These are phyloP conservation scores for Rhinella marina DNA, from an alignment of 2,797 vertebrate genomes.

Conservation along the genomic window DNA sequence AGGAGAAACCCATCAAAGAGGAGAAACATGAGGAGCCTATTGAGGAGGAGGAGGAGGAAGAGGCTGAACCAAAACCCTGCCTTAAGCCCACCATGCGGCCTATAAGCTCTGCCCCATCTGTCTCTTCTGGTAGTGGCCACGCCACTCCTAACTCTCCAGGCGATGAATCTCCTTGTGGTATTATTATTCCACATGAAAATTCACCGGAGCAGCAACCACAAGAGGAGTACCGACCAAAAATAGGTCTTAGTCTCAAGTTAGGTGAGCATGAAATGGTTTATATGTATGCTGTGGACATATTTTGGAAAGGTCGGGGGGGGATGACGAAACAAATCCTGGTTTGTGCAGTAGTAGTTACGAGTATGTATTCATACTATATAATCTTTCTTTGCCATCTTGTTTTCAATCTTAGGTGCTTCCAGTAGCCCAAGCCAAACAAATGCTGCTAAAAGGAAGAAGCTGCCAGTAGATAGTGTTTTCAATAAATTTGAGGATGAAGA, in stretches of 20 bases:
- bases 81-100: constrained; percentile 95
- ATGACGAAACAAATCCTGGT: too few relatives aligned
- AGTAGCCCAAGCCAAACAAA: constrained; percentile 94
- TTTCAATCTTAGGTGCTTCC: constrained; percentile 77
- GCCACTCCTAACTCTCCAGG: constrained; percentile 92
- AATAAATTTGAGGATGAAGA: constrained; percentile 98
- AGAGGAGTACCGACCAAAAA: constrained; percentile 93
- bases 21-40: constrained; percentile 83
- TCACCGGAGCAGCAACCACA: constrained; percentile 91
- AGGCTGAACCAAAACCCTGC: constrained; percentile 87
- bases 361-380: background rate
- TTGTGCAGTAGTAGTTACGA: background rate
- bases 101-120: constrained; percentile 92
- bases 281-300: too few relatives aligned
- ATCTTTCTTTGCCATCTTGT: background rate
- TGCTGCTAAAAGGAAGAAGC: constrained; percentile 92
- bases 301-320: too few relatives aligned
- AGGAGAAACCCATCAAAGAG: constrained; percentile 84
- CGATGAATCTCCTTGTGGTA: constrained; percentile 95
- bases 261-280: constrained; percentile 72
- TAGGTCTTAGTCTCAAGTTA: constrained; percentile 95
- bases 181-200: constrained; percentile 98
- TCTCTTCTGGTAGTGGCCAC: constrained; percentile 92
- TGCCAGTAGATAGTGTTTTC: constrained; percentile 97
- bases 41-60: constrained; percentile 86